Evolutionary conservation across 2,888 invertebrate species (phyloP), one percentile per base, ranked within the genome.

Genomic region (Microchrysa polita): DNA sequence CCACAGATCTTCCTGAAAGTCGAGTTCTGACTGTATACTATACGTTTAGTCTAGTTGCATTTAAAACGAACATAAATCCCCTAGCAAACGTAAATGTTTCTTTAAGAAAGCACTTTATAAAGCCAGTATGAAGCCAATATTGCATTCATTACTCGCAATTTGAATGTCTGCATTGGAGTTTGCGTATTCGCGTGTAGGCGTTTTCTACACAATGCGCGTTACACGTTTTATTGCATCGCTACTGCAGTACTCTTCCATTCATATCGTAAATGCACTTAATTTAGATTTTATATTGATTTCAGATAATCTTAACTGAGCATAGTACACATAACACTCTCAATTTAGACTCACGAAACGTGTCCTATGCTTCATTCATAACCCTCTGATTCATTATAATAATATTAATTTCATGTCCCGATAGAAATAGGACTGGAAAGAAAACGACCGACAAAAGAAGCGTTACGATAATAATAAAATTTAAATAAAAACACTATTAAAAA

Each of bases 391-490:
- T 59, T 59, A 23, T 23, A 23, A 23, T n/a, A n/a, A 23, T 59
- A 12, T 27, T n/a, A n/a, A n/a, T n/a, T 59, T 12, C 59, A 27
- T 22, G 27, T 59, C 5, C 59, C 9, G 23, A 22, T 59, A 23
- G 27, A 27, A 59, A 59, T n/a, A n/a, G n/a, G 23, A 59, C 2
- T n/a, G 10, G n/a, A 34, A 34, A 34, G 27, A 34, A 48, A 12
- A 12, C 12, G 12, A n/a, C 48, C 16, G 27, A 59, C 18, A 14
- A 55, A 59, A 59, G 23, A 23, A 59, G 48, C 16, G 48, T 48
- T 48, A 59, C 23, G 59, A 10, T 23, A 27, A 59, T 27, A 59
- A 59, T 59, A 59, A 59, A 59, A 59, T 59, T 59, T 59, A 59
- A 59, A 59, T 59, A 59, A 59, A 59, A 59, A 23, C 23, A 22